Base-by-base conservation (phyloP, 92 coral and sea anemone genomes). In the Virgularia gustaviana region DNA sequence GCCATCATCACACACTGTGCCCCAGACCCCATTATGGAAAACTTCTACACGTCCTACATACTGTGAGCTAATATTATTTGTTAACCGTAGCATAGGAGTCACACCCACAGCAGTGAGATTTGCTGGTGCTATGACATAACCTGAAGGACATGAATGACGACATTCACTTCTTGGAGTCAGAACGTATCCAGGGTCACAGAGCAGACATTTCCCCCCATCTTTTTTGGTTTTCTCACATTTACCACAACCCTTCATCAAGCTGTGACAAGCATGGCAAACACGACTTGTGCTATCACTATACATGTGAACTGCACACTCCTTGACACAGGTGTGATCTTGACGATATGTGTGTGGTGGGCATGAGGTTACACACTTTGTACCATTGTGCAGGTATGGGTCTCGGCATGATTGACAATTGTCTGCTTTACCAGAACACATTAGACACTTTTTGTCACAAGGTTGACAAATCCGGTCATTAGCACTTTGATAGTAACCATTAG, bases 31-130 rank as follows among this genome's bases (percentile, higher is more conserved):
- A 12, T 47, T 31, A 35, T 68, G 61, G n/a, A 32, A 27, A 13
- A 68, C 55, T 51, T 68, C 75, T 6, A 68, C 37, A 19, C 75
- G 59, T 30, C 75, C 75, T 9, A 12, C 33, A 33, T 28, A 68
- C 36, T 51, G 33, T 15, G 37, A 51, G 9, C 38, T 29, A 16
- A 22, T 47, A 8, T 20, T 22, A 22, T 38, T 68, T 8, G 43
- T 2, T 12, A 68, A 29, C 31, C 75, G 39, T 16, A 68, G 13
- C 5, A 25, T 20, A 3, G 55, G 44, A 8, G 16, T 28, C 15
- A 49, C 13, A 18, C 75, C 61, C 7, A 68, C 0, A 27, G 75
- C n/a, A n/a, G 18, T 15, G 8, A 36, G 60, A 3, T 49, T 20
- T 6, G 20, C 29, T 1, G 61, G 44, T 0, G 75, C 22, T 13